Evolutionary conservation across 2,797 vertebrate genomes (phyloP).

Genomic region (Nannoperca obscura): DNA sequence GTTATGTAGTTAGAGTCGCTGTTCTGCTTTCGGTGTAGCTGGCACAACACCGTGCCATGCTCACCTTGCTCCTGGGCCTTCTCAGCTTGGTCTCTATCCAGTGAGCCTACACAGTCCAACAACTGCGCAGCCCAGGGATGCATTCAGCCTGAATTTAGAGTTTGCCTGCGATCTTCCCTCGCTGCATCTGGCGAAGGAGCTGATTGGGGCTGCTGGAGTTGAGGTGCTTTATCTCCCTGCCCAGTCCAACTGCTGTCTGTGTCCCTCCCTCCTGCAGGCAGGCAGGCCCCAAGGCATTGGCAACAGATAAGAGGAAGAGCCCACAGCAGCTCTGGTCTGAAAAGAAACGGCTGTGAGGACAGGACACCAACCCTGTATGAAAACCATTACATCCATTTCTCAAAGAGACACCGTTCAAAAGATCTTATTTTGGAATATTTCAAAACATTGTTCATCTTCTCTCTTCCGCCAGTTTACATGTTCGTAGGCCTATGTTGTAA

Average conservation of each 20-base stretch:
- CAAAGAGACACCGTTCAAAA: conserved; percentile 25
- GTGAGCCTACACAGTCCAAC: conserved; percentile 54
- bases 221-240: conserved; percentile 82
- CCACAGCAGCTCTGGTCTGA: conserved; percentile 59
- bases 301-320: conserved; percentile 81
- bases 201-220: conserved; percentile 55
- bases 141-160: conserved; percentile 59
- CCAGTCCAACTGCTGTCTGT: conserved; percentile 82
- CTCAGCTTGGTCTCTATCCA: conserved; percentile 66
- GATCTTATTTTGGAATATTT: conserved; percentile 38
- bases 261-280: conserved; percentile 76
- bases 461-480: conserved; percentile 4
- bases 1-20: conserved; percentile 45
- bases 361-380: conserved; percentile 49
- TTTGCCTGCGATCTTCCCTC: conserved; percentile 56
- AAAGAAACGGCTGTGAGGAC: conserved; percentile 56
- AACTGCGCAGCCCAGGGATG: conserved; percentile 61
- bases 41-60: conserved; percentile 39
- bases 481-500: neutral
- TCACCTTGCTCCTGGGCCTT: conserved; percentile 66
- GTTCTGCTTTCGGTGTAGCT: conserved; percentile 50
- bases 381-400: conserved; percentile 45
- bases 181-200: conserved; percentile 63
- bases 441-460: conserved; percentile 1
- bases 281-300: conserved; percentile 72